Evolutionary conservation across 2,797 vertebrate genomes (phyloP).

Genomic region (Apogon hyalosoma): DNA sequence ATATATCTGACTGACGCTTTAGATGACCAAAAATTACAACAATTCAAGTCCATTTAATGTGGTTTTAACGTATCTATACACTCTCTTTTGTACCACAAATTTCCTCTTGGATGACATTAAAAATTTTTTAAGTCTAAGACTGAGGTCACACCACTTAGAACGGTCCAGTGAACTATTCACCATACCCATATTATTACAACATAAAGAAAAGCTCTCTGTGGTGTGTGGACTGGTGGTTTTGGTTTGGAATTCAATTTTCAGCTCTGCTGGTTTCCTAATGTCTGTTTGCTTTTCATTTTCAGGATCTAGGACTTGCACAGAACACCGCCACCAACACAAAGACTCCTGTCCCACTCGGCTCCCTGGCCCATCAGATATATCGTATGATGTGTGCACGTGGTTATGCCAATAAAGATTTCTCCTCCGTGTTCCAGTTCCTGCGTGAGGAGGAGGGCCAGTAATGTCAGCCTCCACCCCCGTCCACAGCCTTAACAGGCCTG

Average conservation of each 20-base stretch:
- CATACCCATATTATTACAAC: slow-evolving; percentile 32
- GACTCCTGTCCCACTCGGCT: slow-evolving; percentile 92
- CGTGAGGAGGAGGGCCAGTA: slow-evolving; percentile 88
- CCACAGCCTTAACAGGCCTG: slow-evolving; percentile 63
- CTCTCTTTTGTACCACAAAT: too few relatives aligned
- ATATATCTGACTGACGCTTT: too few relatives aligned
- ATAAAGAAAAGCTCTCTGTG: slow-evolving; percentile 38
- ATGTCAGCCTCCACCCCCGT: slow-evolving; percentile 46
- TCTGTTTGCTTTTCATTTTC: slow-evolving; percentile 49
- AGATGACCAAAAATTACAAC: too few relatives aligned
- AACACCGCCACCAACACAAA: slow-evolving; percentile 95
- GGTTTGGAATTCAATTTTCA: slow-evolving; percentile 48
- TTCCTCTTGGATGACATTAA: background rate
- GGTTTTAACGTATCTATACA: too few relatives aligned
- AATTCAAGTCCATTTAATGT: too few relatives aligned
- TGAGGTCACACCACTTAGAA: slow-evolving; percentile 27
- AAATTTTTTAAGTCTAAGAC: background rate
- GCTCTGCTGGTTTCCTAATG: slow-evolving; percentile 33
- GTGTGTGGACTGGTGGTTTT: slow-evolving; percentile 46
- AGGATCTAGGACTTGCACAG: slow-evolving; percentile 97
- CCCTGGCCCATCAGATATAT: slow-evolving; percentile 95
- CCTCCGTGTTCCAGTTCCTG: slow-evolving; percentile 96
- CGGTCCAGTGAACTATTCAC: slow-evolving; percentile 20
- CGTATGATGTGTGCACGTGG: slow-evolving; percentile 97
- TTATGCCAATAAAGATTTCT: slow-evolving; percentile 97